phyloP scores from a whole-genome alignment of 2,797 vertebrate species.

The Perdix hodgsoniae region DNA sequence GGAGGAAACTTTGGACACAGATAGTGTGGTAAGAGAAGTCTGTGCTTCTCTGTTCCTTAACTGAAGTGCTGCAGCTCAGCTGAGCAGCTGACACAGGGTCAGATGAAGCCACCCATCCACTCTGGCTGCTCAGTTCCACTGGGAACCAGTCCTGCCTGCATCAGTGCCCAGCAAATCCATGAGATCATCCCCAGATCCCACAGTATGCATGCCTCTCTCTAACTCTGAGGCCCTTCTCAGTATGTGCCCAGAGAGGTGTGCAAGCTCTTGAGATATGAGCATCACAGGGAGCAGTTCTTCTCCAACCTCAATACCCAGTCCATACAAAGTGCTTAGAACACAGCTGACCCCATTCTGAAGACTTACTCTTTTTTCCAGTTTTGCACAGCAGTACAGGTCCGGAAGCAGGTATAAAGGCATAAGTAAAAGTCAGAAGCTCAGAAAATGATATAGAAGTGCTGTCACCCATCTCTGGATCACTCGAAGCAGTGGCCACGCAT shows the following conservation, averaged over 20 bases:
- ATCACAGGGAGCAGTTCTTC: accelerated
- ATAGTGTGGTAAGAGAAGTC: background rate
- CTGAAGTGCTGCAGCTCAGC: background rate
- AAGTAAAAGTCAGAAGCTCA: background rate
- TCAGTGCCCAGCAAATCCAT: accelerated
- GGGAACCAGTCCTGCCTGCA: background rate
- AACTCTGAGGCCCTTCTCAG: accelerated
- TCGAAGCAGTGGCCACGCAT: background rate
- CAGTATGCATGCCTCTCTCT: accelerated
- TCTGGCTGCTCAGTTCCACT: accelerated
- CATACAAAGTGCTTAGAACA: background rate
- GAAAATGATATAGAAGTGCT: background rate
- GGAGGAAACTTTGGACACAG: background rate
- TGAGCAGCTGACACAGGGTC: accelerated
- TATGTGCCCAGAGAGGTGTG: background rate
- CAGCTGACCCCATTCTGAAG: background rate
- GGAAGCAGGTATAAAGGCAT: background rate
- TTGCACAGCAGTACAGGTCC: background rate
- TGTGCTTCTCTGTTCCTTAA: background rate
- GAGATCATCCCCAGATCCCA: background rate
- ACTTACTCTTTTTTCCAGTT: background rate
- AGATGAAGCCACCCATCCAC: accelerated
- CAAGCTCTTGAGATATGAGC: background rate
- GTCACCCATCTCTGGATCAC: background rate
- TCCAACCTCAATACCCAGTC: background rate